Conservation (phyloP, 2,888 invertebrate genomes). For the Netelia virgata region DNA sequence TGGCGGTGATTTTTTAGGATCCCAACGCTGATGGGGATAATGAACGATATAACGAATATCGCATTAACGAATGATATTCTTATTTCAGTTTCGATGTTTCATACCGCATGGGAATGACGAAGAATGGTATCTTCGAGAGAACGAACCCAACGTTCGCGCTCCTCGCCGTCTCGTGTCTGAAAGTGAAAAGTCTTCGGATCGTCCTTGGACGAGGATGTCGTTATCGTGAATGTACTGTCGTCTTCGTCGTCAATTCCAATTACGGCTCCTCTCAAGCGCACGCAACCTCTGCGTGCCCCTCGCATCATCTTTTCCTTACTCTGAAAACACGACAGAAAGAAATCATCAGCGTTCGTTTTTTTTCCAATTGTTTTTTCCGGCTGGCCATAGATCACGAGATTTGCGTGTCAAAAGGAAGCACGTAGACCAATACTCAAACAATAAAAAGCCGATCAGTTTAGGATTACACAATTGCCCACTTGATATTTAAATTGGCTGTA, state of each 20-base stretch:
- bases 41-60: neutral
- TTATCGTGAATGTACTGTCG: slow-evolving; percentile 99
- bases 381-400: neutral
- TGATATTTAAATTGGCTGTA: neutral
- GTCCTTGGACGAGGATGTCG: slow-evolving; percentile 88
- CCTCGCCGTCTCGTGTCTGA: slow-evolving; percentile 97
- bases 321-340: slow-evolving; percentile 87
- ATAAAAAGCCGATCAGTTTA: neutral
- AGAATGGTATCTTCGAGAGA: slow-evolving; percentile 97
- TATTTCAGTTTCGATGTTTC: slow-evolving; percentile 41
- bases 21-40: slow-evolving; percentile 85
- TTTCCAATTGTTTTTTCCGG: neutral
- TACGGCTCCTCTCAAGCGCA: slow-evolving; percentile 97
- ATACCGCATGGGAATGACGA: slow-evolving; percentile 90
- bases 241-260: slow-evolving; percentile 99
- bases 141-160: slow-evolving; percentile 98
- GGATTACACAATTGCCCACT: slow-evolving; percentile 17
- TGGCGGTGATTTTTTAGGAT: slow-evolving; percentile 87
- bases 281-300: slow-evolving; percentile 98
- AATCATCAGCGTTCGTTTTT: neutral
- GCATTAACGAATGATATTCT: too few relatives aligned
- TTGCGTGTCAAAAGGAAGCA: neutral
- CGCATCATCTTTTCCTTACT: slow-evolving; percentile 99
- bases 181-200: slow-evolving; percentile 99
- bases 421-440: neutral